A percentile compares a stretch with the other conserved stretches of the same genome.
These are phyloP conservation scores for Leiothrix lutea DNA, from an alignment of 2,113 vertebrate genomes.

Conservation along the genomic window DNA sequence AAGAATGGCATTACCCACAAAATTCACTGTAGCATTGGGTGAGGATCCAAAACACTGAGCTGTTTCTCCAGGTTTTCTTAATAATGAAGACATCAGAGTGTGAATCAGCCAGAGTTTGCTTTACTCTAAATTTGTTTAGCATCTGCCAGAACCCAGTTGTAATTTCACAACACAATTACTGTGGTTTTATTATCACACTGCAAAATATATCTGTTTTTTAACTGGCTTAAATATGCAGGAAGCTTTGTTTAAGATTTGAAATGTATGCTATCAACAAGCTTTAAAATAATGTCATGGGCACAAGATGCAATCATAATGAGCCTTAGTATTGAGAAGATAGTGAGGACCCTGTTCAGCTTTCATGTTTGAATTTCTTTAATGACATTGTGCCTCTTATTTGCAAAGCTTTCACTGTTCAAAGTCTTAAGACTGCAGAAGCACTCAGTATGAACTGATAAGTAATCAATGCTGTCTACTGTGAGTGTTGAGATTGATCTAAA, in stretches of 20 bases:
- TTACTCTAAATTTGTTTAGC: neutral
- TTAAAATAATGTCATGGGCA: neutral
- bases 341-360: neutral
- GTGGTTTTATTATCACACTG: neutral
- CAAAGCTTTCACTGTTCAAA: neutral
- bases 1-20: neutral
- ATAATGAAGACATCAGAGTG: neutral
- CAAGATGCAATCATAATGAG: neutral
- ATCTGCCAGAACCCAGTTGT: neutral
- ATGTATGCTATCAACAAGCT: neutral
- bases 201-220: neutral
- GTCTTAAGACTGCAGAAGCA: neutral
- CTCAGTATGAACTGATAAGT: neutral
- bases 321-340: neutral
- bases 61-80: neutral
- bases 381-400: neutral
- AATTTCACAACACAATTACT: neutral
- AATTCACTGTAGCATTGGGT: neutral
- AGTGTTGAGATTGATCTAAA: neutral
- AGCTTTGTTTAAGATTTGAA: neutral
- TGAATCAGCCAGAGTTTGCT: neutral
- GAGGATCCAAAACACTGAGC: neutral
- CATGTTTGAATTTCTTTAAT: neutral
- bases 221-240: neutral
- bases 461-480: neutral